phyloP scores from a whole-genome alignment of 2,888 invertebrate species.

The Drosophila pseudotakahashii region DNA sequence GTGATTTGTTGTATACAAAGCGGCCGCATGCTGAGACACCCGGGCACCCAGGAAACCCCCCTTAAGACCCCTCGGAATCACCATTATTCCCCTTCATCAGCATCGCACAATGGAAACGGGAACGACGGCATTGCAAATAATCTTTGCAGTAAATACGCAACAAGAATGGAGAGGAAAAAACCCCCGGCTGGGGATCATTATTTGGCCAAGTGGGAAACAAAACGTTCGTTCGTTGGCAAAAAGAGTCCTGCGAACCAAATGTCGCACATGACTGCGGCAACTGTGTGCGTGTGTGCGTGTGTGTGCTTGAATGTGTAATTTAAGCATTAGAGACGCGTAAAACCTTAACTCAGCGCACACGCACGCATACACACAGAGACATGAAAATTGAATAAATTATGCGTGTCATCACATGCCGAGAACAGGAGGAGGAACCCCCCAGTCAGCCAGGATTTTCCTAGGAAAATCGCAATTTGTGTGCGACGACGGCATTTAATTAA shows the following conservation, averaged over 20 bases:
- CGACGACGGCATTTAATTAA: constrained; percentile 79
- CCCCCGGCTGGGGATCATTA: constrained; percentile 80
- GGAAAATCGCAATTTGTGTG: constrained; percentile 62
- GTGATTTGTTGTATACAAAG: constrained; percentile 78
- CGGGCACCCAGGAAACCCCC: constrained; percentile 1
- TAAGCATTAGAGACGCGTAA: constrained; percentile 78
- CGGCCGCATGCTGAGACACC: constrained; percentile 56
- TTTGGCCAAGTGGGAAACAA: constrained; percentile 78
- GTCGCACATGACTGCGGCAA: constrained; percentile 77
- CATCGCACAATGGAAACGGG: constrained; percentile 48
- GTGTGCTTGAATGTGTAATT: constrained; percentile 76
- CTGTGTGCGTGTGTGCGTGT: constrained; percentile 14
- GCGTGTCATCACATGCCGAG: constrained; percentile 79
- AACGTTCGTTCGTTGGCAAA: constrained; percentile 48
- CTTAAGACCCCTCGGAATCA: constrained; percentile 12
- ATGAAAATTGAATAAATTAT: constrained; percentile 80
- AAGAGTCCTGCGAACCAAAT: constrained; percentile 47
- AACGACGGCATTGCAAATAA: constrained; percentile 76
- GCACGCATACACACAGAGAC: constrained; percentile 35
- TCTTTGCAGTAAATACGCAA: constrained; percentile 76
- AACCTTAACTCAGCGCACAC: constrained; percentile 61
- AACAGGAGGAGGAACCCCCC: constrained; percentile 22
- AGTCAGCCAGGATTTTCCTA: constrained; percentile 1
- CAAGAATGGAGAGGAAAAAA: constrained; percentile 46
- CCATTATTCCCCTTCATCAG: constrained; percentile 40